Conservation (phyloP, 1,140 invertebrate species). For the Pseudomyrmex concolor region DNA sequence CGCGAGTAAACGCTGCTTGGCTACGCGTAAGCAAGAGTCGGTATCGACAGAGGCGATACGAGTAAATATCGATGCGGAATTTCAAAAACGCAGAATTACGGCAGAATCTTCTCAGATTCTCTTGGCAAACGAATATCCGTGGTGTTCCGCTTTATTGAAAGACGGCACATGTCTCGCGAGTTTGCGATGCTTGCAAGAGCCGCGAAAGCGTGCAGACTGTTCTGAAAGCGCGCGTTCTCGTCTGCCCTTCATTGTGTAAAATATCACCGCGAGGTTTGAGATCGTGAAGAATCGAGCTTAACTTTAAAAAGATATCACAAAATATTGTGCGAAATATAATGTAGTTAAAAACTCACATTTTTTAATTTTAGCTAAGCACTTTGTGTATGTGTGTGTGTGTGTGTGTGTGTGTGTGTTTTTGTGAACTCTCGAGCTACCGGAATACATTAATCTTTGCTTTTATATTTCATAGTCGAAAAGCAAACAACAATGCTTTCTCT, state of each 20-base stretch:
- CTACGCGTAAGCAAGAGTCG: constrained; percentile 19
- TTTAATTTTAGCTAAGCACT: background rate
- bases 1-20: constrained; percentile 21
- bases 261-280: background rate
- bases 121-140: constrained; percentile 25
- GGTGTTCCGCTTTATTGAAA: constrained; percentile 46
- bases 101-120: constrained; percentile 46
- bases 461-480: background rate
- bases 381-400: too few relatives aligned
- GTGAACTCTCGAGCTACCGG: too few relatives aligned
- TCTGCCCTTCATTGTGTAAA: constrained; percentile 28
- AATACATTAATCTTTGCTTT: background rate
- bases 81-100: constrained; percentile 54
- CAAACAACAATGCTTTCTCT: background rate
- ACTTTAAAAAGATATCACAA: background rate
- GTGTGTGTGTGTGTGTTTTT: too few relatives aligned
- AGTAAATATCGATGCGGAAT: constrained; percentile 57
- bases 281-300: background rate
- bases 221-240: background rate
- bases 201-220: constrained; percentile 8
- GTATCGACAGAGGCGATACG: constrained; percentile 33
- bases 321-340: background rate
- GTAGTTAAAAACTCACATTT: background rate
- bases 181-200: constrained; percentile 28
- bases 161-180: constrained; percentile 49